Base-by-base conservation (phyloP, 2,113 vertebrate genomes). In the Chloropsis hardwickii region DNA sequence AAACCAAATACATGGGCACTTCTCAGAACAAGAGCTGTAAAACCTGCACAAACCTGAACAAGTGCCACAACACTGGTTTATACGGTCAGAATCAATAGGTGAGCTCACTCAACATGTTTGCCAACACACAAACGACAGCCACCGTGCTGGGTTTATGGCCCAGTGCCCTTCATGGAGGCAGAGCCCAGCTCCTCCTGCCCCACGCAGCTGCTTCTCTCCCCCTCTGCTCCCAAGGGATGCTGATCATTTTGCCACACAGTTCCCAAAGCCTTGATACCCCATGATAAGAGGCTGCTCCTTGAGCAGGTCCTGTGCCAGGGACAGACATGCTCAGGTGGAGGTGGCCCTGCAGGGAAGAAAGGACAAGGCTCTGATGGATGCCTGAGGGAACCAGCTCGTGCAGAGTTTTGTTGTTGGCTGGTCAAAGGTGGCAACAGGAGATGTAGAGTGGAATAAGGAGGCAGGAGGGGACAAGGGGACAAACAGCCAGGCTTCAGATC, bases 1-100 rank as follows among this genome's bases (percentile, higher is more conserved):
- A 97, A 97, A 71, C 94, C 92, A 97, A 97, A 97, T 93, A 97
- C 76, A 56, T 39, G 80, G 87, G 94, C 62, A 93, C 97, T 96
- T 96, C 66, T 90, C 45, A 73, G 93, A 97, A 96, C 95, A 94
- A 94, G 96, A 95, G 95, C 95, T 92, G 93, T 97, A 97, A 97
- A 97, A 96, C 94, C 95, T 96, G 95, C 56, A 42, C 96, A 96
- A 92, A 94, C 95, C 95, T 88, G 93, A 88, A 81, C 83, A 88
- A 96, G 97, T 97, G 95, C 92, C 90, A 90, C 67, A 45, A 86
- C 95, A 92, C 67, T 7, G 24, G 92, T 93, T 97, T 95, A 95
- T 94, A 50, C 1, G 7, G 76, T 77, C 88, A 95, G 86, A 92
- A 97, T 96, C 95, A 97, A 95, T 10, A 97, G 96, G 33, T 0